Percentiles rank a stretch among this genome's conserved stretches.
Conservation (phyloP, 2,888 invertebrate species). For the Gonocerus acuteangulatus region DNA sequence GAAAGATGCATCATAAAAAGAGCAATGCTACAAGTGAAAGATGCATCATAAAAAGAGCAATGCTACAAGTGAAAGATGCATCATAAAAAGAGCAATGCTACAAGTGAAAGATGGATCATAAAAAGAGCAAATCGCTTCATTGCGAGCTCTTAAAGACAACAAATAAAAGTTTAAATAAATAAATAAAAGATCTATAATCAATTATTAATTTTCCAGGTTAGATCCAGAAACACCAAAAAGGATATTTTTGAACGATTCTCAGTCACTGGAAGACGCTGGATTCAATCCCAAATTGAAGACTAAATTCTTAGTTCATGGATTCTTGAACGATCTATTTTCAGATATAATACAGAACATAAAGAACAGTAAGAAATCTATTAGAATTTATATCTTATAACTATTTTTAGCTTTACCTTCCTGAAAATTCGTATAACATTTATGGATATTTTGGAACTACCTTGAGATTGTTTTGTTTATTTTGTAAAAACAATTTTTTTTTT, state of each 20-base stretch:
- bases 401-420: not conserved
- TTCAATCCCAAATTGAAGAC: conserved; percentile 20
- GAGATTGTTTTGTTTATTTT: not conserved
- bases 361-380: conserved; percentile 27
- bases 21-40: too few relatives aligned
- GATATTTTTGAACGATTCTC: not conserved
- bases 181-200: too few relatives aligned
- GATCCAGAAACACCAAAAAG: not conserved
- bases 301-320: conserved; percentile 29
- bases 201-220: not conserved
- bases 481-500: too few relatives aligned
- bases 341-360: conserved; percentile 29
- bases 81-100: too few relatives aligned
- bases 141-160: too few relatives aligned
- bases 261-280: conserved; percentile 1
- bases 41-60: too few relatives aligned
- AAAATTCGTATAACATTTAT: not conserved
- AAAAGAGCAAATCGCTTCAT: too few relatives aligned
- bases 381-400: not conserved
- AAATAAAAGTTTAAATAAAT: too few relatives aligned
- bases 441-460: not conserved
- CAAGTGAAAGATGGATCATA: too few relatives aligned
- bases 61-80: too few relatives aligned
- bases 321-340: conserved; percentile 22
- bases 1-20: too few relatives aligned